Evolutionary conservation across 2,888 invertebrate genomes (phyloP), one percentile per base, ranked within the genome.

Genomic region (Pantelozetes paolii): DNA sequence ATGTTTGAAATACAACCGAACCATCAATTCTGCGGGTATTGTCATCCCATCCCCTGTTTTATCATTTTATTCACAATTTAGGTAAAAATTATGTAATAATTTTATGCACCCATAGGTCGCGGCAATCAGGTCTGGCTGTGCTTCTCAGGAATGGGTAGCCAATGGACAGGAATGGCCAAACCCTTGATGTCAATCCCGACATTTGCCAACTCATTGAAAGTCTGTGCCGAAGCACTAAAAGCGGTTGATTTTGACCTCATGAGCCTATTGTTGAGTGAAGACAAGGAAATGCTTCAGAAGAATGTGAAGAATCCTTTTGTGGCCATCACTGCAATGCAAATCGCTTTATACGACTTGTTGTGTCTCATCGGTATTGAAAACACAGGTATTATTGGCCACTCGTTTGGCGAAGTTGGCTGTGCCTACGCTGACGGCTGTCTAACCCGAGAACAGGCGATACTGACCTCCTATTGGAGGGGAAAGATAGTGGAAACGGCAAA

Each of bases 371-470:
- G 83, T 45, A 80, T 85, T 15, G 75, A 78, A 40, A 82, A 84
- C 30, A 84, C 85, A 79, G 85, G 84, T 30, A 83, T 85, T 75
- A 81, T 85, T 36, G 85, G 85, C 62, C 85, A 85, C 78, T 77
- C 76, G 28, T 69, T 91, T 1, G 85, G 85, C 59, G 85, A 85
- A 79, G 81, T 85, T 75, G 84, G 83, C 36, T 85, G 85, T 80
- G 85, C 83, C 9, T 85, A 85, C 79, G 84, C 84, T 59, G 85
- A 85, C 78, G 84, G 84, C n/a, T 83, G 83, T 45, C 80, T 85
- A 73, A 85, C 84, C 18, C 82, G 83, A 11, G 84, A 84, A 76
- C 84, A 85, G 79, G 82, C 85, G 8, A 82, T 85, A 76, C 80
- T 84, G 42, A 82, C 84, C 62, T 85, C 85, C 20, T 85, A 84